These are phyloP conservation scores for Corythaeola cristata DNA, from an alignment of 2,113 vertebrate species.

Conservation along the genomic window DNA sequence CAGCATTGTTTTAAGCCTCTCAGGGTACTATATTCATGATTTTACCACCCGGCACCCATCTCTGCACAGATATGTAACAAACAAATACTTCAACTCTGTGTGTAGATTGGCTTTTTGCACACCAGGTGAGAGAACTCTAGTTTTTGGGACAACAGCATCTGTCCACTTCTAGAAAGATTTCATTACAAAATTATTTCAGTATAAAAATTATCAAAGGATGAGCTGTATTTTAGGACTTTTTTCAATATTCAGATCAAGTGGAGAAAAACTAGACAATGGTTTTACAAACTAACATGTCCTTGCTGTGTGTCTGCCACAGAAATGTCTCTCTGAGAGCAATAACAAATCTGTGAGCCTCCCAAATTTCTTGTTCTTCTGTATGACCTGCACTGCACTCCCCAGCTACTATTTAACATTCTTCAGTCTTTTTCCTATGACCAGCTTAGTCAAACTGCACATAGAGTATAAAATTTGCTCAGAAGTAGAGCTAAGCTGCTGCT, in stretches of 20 bases:
- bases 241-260: neutral
- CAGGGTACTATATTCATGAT: too few relatives aligned
- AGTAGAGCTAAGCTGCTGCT: neutral
- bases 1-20: too few relatives aligned
- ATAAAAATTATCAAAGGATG: neutral
- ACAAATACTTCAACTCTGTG: too few relatives aligned
- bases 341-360: neutral
- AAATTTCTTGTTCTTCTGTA: neutral
- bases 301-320: neutral
- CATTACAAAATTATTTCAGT: neutral
- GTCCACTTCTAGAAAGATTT: neutral
- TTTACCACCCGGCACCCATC: too few relatives aligned
- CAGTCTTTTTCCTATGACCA: neutral
- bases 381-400: neutral
- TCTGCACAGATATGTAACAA: too few relatives aligned
- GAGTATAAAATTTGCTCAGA: neutral
- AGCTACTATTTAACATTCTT: neutral
- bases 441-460: neutral
- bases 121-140: too few relatives aligned
- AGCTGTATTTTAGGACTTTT: neutral
- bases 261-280: neutral
- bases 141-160: neutral
- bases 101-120: too few relatives aligned
- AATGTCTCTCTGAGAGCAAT: neutral
- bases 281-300: neutral